These are phyloP conservation scores for Tanypteryx hageni DNA, from an alignment of 2,888 invertebrate genomes.

Conservation along the genomic window DNA sequence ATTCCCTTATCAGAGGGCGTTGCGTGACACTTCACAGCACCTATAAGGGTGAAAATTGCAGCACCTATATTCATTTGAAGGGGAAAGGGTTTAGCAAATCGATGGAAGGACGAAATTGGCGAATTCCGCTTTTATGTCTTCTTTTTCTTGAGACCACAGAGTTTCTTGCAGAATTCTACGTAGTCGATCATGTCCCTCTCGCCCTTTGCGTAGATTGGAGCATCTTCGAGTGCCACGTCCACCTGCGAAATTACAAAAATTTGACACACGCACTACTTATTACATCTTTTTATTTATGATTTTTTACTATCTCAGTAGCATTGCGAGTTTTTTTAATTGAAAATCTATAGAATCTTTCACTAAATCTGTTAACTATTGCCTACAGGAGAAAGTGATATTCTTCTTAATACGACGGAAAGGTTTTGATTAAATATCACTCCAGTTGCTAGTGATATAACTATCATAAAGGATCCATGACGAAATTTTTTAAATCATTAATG, in stretches of 20 bases:
- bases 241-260: slow-evolving; percentile 67
- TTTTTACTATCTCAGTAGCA: too few relatives aligned
- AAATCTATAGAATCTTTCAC: too few relatives aligned
- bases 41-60: not conserved
- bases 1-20: not conserved
- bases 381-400: too few relatives aligned
- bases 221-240: slow-evolving; percentile 80
- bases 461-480: too few relatives aligned
- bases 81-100: not conserved
- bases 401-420: not conserved
- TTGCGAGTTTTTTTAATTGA: too few relatives aligned
- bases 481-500: not conserved
- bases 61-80: not conserved
- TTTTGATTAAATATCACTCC: not conserved
- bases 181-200: slow-evolving; percentile 79
- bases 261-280: too few relatives aligned
- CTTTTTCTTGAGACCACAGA: slow-evolving; percentile 79
- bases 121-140: slow-evolving; percentile 20
- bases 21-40: too few relatives aligned
- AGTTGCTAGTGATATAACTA: not conserved
- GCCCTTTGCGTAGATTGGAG: slow-evolving; percentile 74
- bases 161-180: slow-evolving; percentile 79
- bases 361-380: too few relatives aligned
- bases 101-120: not conserved
- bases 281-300: too few relatives aligned